Percentiles rank a stretch among this genome's conserved stretches.
These are phyloP conservation scores for Myrmophylax atrothorax DNA, from an alignment of 2,113 vertebrate species.

Conservation along the genomic window DNA sequence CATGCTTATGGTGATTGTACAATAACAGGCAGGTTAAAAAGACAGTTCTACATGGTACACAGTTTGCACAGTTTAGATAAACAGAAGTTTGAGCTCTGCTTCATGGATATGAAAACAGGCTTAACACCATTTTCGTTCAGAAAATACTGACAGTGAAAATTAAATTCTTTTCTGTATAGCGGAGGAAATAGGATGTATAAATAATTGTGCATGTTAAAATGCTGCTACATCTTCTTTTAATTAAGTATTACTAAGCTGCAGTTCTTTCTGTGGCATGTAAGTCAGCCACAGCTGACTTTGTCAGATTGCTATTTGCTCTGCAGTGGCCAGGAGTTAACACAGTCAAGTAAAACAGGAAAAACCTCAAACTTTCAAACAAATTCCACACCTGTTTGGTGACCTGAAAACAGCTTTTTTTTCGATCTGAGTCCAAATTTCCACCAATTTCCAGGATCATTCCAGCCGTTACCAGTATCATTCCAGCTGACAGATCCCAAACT, in stretches of 20 bases:
- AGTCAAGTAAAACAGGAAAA: neutral
- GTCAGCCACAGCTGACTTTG: neutral
- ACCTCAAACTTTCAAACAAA: neutral
- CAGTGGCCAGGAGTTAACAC: neutral
- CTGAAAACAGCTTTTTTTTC: neutral
- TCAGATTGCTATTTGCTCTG: neutral
- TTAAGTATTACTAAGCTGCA: neutral
- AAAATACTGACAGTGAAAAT: neutral
- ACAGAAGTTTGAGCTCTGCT: neutral
- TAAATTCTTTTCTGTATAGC: neutral
- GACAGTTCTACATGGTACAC: neutral
- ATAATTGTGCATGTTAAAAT: neutral
- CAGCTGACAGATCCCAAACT: neutral
- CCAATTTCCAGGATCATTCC: neutral
- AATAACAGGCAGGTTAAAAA: neutral
- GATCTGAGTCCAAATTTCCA: neutral
- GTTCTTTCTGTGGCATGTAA: neutral
- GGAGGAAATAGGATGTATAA: neutral
- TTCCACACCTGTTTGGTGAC: neutral
- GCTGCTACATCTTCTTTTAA: conserved; percentile 15
- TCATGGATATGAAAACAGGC: neutral
- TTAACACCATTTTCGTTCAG: neutral
- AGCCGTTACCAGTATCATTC: neutral
- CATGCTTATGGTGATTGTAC: neutral
- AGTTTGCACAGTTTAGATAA: neutral